Conservation (phyloP, 2,888 invertebrate species). For the Sesia apiformis region DNA sequence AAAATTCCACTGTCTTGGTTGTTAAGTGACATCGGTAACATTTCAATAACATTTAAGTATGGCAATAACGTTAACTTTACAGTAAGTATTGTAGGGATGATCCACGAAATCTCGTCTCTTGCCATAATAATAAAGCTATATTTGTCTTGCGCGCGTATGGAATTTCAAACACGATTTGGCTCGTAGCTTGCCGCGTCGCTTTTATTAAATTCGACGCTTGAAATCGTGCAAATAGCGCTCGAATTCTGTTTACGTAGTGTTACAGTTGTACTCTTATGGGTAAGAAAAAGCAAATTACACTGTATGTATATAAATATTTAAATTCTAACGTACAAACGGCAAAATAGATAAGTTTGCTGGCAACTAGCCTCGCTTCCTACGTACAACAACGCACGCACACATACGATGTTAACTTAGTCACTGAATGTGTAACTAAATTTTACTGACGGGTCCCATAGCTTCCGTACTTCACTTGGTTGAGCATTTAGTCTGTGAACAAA, state of each 20-base stretch:
- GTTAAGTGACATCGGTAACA: slow-evolving; percentile 9
- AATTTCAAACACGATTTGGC: slow-evolving; percentile 41
- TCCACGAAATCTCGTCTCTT: slow-evolving; percentile 46
- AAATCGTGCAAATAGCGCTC: slow-evolving; percentile 9
- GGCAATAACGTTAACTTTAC: slow-evolving; percentile 22
- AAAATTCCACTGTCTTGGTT: not conserved
- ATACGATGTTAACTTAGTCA: no score
- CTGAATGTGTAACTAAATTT: no score
- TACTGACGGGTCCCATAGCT: no score
- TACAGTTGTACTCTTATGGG: no score
- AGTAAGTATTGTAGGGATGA: slow-evolving; percentile 26
- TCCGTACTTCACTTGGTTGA: no score
- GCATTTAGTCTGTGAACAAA: no score
- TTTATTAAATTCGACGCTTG: slow-evolving; percentile 34
- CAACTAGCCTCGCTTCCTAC: no score
- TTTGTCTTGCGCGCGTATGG: slow-evolving; percentile 44
- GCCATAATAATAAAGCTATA: slow-evolving; percentile 53
- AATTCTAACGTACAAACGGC: no score
- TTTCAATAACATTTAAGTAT: slow-evolving; percentile 38
- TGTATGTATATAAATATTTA: no score
- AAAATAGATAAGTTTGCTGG: no score
- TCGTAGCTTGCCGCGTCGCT: slow-evolving; percentile 10
- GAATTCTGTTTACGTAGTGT: not conserved
- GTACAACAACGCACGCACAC: no score
- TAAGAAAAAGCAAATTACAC: no score